Evolutionary conservation across 2,113 vertebrate genomes (phyloP), one percentile per base, ranked within the genome.

Genomic region (Hydrochoerus hydrochaeris): DNA sequence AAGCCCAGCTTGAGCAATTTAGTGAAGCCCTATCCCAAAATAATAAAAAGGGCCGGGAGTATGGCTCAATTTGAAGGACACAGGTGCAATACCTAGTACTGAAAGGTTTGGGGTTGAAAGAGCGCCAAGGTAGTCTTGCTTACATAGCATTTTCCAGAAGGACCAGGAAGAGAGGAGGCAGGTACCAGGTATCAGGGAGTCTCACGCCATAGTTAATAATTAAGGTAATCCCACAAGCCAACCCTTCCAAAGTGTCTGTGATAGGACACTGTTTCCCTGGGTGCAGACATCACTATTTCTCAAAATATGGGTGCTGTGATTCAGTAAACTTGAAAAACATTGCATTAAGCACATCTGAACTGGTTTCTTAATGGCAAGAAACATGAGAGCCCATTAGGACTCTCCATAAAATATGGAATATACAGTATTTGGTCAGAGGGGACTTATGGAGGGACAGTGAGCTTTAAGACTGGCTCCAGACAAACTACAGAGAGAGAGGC

Each of bases 101-200:
- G 26, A 46, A 77, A 44, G 28, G 0, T 12, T 32, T 17, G 20
- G n/a, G 46, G 17, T 35, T 2, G 1, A 7, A 49, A 52, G 67
- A 80, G 3, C 44, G 73, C 28, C 22, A 17, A 38, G 54, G 4
- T 2, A 3, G 19, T 16, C 1, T 52, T 26, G 7, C 17, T 35
- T 32, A 28, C 65, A 58, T n/a, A n/a, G 12, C 20, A n/a, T 30
- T 9, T 26, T 63, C 26, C 22, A 11, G 14, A 38, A 17, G 28
- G 22, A 1, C 38, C 35, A 24, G 9, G 1, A 30, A 4, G 75
- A 17, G 11, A 57, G 8, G 26, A 75, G 67, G 65, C 3, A 38
- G 44, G 35, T 26, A 8, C 11, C 2, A 22, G 54, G 4, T n/a
- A 32, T 11, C 2, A 46, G 0, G 0, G 71, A 52, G 44, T 65